Evolutionary conservation across 2,113 vertebrate genomes (phyloP), one percentile per base, ranked within the genome.

Genomic region (Pollimyrus isidori): DNA sequence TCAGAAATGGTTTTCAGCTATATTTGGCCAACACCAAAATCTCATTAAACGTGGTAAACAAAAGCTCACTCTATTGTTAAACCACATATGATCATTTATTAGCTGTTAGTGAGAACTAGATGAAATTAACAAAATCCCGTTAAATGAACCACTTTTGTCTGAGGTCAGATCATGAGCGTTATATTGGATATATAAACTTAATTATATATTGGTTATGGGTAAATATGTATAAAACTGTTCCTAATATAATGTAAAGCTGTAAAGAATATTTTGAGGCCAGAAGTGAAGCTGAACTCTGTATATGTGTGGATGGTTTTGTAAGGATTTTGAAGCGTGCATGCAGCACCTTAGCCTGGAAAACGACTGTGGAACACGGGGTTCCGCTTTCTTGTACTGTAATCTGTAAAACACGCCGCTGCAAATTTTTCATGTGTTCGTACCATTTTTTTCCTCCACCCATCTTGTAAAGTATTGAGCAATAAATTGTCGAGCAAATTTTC

Each of bases 221-320:
- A 80, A 15, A 80, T 80, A 80, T 39, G 15, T 80, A 80, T 80
- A 19, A 17, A 39, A 42, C 17, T 80, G 35, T 39, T 80, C 35
- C 35, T 80, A 80, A 80, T 39, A 80, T 69, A 42, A 80, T 80
- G 73, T 19, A 80, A 80, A 80, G 73, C 30, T 80, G 73, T 80
- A 80, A 80, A 39, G 73, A 80, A 80, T 80, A 80, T 42, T 80
- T 3, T 80, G 35, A 39, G 73, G 73, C 35, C 73, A 42, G 73
- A 80, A 80, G 73, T 80, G 17, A 80, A 80, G 73, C 17, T 80
- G 73, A 80, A 80, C 73, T 80, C 73, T 80, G 73, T 80, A 80
- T 80, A 80, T 80, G 13, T 80, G 42, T 35, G 73, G 13, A 80
- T 4, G 35, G 73, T 39, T 80, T 80, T 76, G 69, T 76, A 76